Evolutionary conservation across 2,888 invertebrate genomes (phyloP), one percentile per base, ranked within the genome.

Genomic region (Augiades crinisus): DNA sequence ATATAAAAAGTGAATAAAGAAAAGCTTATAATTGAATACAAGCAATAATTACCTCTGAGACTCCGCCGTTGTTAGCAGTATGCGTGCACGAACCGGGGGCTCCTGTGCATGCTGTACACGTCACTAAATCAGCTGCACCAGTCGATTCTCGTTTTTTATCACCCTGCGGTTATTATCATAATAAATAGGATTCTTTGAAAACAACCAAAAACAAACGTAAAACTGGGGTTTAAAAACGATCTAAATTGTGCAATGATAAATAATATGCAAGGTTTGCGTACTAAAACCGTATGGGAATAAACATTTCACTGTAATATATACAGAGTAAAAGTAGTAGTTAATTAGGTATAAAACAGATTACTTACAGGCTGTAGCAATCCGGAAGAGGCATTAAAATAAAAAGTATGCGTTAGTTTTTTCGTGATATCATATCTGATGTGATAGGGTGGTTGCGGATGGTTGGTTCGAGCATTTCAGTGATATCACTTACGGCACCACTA

Each of bases 11-110:
- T 22, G 8, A 38, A 13, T 38, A 22, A 0, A n/a, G n/a, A n/a
- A n/a, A n/a, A n/a, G n/a, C n/a, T n/a, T n/a, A n/a, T n/a, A n/a
- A n/a, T n/a, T n/a, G n/a, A n/a, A n/a, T n/a, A n/a, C n/a, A n/a
- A n/a, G n/a, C n/a, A n/a, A n/a, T n/a, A 47, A 55, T 90, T 92
- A 95, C 96, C 94, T 96, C 96, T 61, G 95, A 91, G 53, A 95
- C 95, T 72, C 96, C 96, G 72, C 96, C 96, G 76, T 96, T 96
- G 78, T 95, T 96, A 53, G 95, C 93, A 52, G 96, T 94, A 82
- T 96, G 96, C 52, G 96, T 95, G 78, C 96, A 96, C 21, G 95
- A 94, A 71, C 94, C 95, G 40, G 95, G 94, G 46, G 94, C 93
- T 1, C 90, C 90, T 1, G 92, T 89, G 79, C 96, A 96, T 63